Evolutionary conservation across 2,113 vertebrate species (phyloP).

Genomic region (Protomyctophum bolini): DNA sequence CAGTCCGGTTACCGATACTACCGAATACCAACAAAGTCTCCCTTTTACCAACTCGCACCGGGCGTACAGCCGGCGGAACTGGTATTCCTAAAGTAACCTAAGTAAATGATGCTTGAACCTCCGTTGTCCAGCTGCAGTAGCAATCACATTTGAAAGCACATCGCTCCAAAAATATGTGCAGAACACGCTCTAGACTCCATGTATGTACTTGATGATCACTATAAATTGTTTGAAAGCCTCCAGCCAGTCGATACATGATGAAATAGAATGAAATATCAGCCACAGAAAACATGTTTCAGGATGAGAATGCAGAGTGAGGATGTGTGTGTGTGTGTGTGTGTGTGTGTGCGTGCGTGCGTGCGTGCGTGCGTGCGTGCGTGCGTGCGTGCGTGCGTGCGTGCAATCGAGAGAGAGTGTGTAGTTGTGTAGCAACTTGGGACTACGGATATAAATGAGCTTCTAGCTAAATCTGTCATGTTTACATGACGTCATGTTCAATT

Average conservation of each 20-base stretch:
- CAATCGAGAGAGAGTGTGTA: no score
- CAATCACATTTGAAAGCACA: not conserved
- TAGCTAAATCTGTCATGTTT: no score
- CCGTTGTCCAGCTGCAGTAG: not conserved
- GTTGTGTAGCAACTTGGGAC: no score
- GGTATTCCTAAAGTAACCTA: no score
- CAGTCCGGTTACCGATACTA: no score
- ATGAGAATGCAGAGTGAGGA: conserved; percentile 32
- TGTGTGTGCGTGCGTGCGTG: conserved; percentile 1
- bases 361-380: conserved; percentile 11
- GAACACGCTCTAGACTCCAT: conserved; percentile 14
- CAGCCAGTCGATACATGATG: conserved; percentile 46
- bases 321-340: conserved; percentile 12
- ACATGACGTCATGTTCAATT: no score
- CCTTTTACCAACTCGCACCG: no score
- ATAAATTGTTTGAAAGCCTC: conserved; percentile 14
- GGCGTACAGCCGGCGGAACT: no score
- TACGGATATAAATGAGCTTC: no score
- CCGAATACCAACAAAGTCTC: no score
- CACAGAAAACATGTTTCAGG: conserved; percentile 30
- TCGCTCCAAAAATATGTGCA: not conserved
- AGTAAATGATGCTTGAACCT: no score
- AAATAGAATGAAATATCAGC: conserved; percentile 67
- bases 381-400: not conserved
- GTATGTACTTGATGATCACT: not conserved